Conservation (phyloP, 2,888 invertebrate genomes). For the Coelopa pilipes region DNA sequence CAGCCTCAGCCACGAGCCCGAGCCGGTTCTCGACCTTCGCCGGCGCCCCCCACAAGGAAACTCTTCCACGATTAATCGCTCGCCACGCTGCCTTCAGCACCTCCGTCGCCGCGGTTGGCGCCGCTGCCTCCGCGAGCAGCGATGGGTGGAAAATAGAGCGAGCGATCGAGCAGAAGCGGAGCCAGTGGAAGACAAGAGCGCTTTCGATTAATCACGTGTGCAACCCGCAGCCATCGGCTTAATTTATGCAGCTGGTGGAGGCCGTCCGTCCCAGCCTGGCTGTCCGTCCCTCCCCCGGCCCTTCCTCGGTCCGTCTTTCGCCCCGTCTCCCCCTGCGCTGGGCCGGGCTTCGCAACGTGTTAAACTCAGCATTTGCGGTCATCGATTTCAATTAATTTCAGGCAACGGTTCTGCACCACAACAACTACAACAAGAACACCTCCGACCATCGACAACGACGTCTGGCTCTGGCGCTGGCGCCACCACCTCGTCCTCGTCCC, state of each 20-base stretch:
- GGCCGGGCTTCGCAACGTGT: constrained; percentile 32
- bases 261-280: not conserved
- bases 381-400: constrained; percentile 44
- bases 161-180: not conserved
- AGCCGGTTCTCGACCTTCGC: too few relatives aligned
- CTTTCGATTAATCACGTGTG: constrained; percentile 3
- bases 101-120: too few relatives aligned
- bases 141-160: too few relatives aligned
- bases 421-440: too few relatives aligned
- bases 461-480: constrained; percentile 12
- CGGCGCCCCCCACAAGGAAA: too few relatives aligned
- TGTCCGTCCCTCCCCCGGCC: not conserved
- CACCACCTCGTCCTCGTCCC: not conserved
- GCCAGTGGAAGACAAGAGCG: not conserved
- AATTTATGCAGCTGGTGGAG: constrained; percentile 10
- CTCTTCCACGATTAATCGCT: too few relatives aligned
- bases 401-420: not conserved
- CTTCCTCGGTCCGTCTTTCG: not conserved
- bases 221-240: constrained; percentile 10
- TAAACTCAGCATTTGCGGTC: constrained; percentile 39
- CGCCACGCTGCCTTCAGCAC: too few relatives aligned
- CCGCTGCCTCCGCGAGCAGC: too few relatives aligned
- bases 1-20: too few relatives aligned
- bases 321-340: not conserved
- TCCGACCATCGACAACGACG: not conserved